Conservation (phyloP, 2,797 vertebrate genomes). For the Carduelis carduelis region DNA sequence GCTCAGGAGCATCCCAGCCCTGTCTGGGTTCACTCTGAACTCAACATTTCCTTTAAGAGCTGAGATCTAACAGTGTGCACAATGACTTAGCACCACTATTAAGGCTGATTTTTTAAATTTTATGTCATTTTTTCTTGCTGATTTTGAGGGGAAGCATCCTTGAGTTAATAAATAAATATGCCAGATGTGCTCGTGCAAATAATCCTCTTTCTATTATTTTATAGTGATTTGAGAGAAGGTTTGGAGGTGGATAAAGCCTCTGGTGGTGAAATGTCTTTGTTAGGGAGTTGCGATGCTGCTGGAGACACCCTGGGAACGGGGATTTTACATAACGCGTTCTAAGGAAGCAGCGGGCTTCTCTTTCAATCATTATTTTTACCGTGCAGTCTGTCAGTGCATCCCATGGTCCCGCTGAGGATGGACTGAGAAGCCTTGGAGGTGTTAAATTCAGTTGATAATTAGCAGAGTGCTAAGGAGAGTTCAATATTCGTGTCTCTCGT, state of each 20-base stretch:
- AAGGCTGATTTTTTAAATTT: neutral
- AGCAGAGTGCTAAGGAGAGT: fast-evolving
- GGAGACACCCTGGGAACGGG: neutral
- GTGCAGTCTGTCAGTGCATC: neutral
- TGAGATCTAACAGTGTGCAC: neutral
- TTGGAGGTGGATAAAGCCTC: neutral
- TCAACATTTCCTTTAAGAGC: neutral
- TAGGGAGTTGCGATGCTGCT: neutral
- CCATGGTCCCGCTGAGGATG: neutral
- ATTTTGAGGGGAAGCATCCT: neutral
- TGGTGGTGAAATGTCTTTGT: neutral
- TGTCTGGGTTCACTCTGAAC: neutral
- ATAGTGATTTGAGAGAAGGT: neutral
- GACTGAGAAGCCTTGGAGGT: neutral
- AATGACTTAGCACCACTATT: neutral
- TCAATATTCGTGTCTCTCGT: fast-evolving
- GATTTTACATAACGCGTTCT: neutral
- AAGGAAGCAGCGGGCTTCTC: neutral
- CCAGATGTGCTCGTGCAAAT: neutral
- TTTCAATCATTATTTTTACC: neutral
- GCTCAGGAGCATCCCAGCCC: neutral
- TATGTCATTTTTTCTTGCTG: neutral
- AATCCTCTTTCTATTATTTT: neutral
- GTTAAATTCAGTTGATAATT: neutral
- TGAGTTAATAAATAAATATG: neutral